These are phyloP conservation scores for Liasis olivaceus DNA, from an alignment of 2,797 vertebrate species.

Conservation along the genomic window DNA sequence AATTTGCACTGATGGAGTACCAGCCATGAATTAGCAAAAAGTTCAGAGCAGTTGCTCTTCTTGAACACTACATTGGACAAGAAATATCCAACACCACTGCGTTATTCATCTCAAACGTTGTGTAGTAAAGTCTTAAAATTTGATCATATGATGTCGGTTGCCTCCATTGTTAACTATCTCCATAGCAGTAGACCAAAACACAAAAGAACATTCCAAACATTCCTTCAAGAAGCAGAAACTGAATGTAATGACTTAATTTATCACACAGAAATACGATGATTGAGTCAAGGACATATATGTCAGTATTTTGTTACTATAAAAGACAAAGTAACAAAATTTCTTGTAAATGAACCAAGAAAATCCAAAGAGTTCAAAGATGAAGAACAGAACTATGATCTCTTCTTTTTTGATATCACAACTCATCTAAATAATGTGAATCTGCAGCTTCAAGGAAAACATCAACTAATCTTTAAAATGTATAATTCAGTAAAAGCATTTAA, in stretches of 20 bases:
- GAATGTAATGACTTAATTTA: not conserved
- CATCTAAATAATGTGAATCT: not conserved
- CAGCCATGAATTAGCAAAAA: too few relatives aligned
- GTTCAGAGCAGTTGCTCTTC: too few relatives aligned
- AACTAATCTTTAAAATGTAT: not conserved
- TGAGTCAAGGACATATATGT: not conserved
- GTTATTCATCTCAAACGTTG: not conserved
- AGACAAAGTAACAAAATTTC: not conserved
- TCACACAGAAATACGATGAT: not conserved
- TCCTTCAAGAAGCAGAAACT: not conserved
- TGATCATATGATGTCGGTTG: not conserved
- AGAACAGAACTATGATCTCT: not conserved
- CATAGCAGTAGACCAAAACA: not conserved
- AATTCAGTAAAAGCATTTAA: not conserved
- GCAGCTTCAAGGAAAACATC: not conserved
- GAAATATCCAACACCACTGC: not conserved
- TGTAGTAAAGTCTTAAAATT: not conserved
- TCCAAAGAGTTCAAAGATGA: not conserved
- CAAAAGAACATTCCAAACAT: not conserved
- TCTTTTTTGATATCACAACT: not conserved
- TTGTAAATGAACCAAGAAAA: not conserved
- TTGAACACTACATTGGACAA: too few relatives aligned
- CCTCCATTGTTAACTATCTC: not conserved
- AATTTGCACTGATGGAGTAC: too few relatives aligned
- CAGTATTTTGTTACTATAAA: not conserved